These are phyloP conservation scores for Eueremaeus valkanovi DNA, from an alignment of 2,888 invertebrate genomes.

Conservation along the genomic window DNA sequence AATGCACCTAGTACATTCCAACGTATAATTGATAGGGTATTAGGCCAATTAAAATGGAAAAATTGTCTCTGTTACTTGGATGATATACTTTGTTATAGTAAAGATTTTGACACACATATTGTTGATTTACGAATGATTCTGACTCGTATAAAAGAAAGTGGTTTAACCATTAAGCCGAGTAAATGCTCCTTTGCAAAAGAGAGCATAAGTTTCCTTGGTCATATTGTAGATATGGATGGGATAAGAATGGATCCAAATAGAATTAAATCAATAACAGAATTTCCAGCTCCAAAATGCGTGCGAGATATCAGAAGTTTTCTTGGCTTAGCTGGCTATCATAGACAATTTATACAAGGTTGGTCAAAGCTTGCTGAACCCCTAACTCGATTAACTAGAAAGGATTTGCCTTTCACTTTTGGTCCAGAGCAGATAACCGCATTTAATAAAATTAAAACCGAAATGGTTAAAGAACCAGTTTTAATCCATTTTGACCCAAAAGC, in stretches of 20 bases:
- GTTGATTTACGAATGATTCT: background rate
- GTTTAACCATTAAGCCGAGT: background rate
- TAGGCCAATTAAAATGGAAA: background rate
- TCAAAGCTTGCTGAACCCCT: constrained; percentile 2
- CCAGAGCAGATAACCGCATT: constrained; percentile 15
- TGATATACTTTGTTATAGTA: background rate
- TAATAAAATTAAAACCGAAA: background rate
- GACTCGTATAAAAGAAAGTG: background rate
- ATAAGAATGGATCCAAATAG: background rate
- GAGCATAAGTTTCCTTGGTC: background rate
- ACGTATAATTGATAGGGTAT: background rate
- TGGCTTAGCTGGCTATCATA: background rate
- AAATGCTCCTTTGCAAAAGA: background rate
- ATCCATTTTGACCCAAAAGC: constrained; percentile 9
- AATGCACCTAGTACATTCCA: background rate
- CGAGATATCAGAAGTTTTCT: background rate
- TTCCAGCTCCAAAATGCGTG: background rate
- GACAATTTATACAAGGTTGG: background rate
- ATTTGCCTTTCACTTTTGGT: background rate
- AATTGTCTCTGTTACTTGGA: background rate
- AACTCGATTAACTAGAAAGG: background rate
- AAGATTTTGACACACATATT: background rate
- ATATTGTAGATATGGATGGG: background rate
- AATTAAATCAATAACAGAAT: background rate
- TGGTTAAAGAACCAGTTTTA: background rate